These are phyloP conservation scores for Apodemus sylvaticus DNA, from an alignment of 2,113 vertebrate species.

Conservation along the genomic window DNA sequence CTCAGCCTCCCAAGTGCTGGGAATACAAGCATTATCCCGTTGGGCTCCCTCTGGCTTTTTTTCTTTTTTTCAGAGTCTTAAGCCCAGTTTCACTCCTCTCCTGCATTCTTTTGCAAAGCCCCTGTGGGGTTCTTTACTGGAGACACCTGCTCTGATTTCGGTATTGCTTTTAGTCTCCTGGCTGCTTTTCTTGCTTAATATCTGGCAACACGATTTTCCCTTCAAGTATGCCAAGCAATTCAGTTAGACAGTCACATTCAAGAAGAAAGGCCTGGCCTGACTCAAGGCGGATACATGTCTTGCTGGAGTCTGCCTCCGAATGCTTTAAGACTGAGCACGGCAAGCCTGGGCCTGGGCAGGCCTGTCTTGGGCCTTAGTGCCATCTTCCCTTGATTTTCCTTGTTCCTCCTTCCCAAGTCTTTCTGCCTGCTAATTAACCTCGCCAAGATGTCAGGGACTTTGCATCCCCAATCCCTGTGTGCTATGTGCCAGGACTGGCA, in stretches of 20 bases:
- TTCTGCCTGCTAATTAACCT: background rate
- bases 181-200: background rate
- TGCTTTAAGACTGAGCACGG: background rate
- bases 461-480: fast-evolving
- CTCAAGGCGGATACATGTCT: conserved; percentile 22
- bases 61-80: background rate
- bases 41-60: background rate
- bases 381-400: background rate
- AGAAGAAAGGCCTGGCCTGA: conserved; percentile 44
- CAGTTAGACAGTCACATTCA: background rate
- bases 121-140: background rate
- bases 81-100: background rate
- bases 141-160: background rate
- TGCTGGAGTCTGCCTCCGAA: conserved; percentile 8
- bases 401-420: background rate
- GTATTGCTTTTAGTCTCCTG: background rate
- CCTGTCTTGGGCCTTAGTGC: no score
- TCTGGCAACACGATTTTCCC: background rate
- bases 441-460: background rate
- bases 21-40: no score
- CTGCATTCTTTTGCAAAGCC: background rate
- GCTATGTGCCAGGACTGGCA: background rate
- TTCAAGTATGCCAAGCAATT: background rate
- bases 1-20: background rate
- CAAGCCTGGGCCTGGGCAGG: background rate